Evolutionary conservation across 2,113 vertebrate species (phyloP), one percentile per base, ranked within the genome.

Genomic region (Pluvianellus socialis): DNA sequence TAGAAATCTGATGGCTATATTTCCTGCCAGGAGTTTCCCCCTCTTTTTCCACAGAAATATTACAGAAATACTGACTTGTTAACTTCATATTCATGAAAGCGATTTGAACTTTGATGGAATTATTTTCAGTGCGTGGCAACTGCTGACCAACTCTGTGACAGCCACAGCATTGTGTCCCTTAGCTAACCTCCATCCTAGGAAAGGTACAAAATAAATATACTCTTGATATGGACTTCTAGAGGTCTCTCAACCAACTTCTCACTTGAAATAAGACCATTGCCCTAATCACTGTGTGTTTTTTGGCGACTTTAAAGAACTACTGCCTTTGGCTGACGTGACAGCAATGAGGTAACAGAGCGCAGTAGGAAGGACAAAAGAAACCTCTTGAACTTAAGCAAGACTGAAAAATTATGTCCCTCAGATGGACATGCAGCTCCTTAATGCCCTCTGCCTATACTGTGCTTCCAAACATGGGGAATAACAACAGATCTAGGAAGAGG

Each of bases 401-500:
- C 20, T 52, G 21, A 47, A 67, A 47, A 72, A 42, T 45, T 80
- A 84, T 72, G 42, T 16, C 24, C 30, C 30, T 72, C 42, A 28
- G 7, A 19, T 42, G 26, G n/a, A 17, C 33, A 3, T 2, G 5
- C 30, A 42, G 28, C 12, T 53, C 23, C 72, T 40, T 44, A 1
- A 15, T 32, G 14, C 28, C 23, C 19, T 20, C 18, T 67, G 35
- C 40, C 50, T 30, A 0, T 20, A 5, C 33, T 3, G 8, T 16
- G 42, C 42, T 67, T 24, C 65, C 42, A 42, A 67, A 67, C 20
- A 6, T 11, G 49, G 49, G 49, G 49, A 13, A 12, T 42, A 42
- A 24, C 44, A 18, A 70, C 27, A 56, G 23, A 6, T 3, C 12
- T 5, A 26, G 40, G 40, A 50, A 35, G 40, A 28, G 32, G 27